Base-by-base conservation (phyloP, 1,140 invertebrate genomes). In the Amyelois transitella region DNA sequence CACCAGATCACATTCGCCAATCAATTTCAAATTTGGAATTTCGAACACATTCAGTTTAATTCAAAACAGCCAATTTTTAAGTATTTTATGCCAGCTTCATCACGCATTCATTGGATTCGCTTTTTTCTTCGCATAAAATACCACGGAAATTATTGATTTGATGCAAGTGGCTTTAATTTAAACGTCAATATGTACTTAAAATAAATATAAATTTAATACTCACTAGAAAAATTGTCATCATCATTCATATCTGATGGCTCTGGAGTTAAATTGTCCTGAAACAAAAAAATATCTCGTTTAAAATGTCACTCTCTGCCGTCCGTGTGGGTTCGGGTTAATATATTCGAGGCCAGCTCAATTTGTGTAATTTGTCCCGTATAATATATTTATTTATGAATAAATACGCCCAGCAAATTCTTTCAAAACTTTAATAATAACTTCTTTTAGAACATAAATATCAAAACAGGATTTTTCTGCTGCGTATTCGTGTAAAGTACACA, bases 261-360 rank as follows among this genome's bases (percentile, higher is more conserved):
- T 43, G 92, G 90, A 19, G 92, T 92, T 66, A 93, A 83, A 72
- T 92, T 93, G 75, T 93, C 93, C 93, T 94, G 91, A 8, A 93
- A 94, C 88, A 91, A 83, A 83, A 73, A 75, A 67, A 75, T 64
- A 63, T 51, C 32, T 38, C 1, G 12, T 14, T 14, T 38, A 14
- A 38, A 38, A 2, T 38, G 17, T 32, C 12, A 32, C 12, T 32
- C 10, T 6, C 28, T n/a, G n/a, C n/a, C n/a, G n/a, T n/a, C n/a
- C n/a, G n/a, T n/a, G n/a, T n/a, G n/a, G n/a, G n/a, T n/a, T n/a
- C n/a, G n/a, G n/a, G n/a, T n/a, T n/a, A n/a, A n/a, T n/a, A n/a
- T n/a, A n/a, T n/a, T n/a, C n/a, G n/a, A n/a, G n/a, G n/a, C n/a
- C n/a, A n/a, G n/a, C n/a, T n/a, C n/a, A n/a, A n/a, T n/a, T n/a